Evolutionary conservation across 1,140 invertebrate genomes (phyloP).

Genomic region (Linepithema humile): DNA sequence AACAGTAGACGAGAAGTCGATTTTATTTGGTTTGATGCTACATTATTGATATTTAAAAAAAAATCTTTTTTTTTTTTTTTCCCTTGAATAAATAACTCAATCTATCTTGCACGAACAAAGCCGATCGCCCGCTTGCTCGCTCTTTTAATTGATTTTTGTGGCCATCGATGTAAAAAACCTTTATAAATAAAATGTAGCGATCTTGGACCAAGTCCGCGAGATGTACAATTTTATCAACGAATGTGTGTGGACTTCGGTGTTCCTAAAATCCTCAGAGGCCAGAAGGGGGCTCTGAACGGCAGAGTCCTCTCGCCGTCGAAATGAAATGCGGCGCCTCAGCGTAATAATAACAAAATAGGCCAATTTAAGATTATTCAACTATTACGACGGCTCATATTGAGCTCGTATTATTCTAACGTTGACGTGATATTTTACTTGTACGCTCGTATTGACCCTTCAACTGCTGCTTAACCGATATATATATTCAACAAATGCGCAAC

Average conservation of each 20-base stretch:
- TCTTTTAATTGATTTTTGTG: constrained; percentile 10
- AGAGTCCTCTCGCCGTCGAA: constrained; percentile 1
- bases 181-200: constrained; percentile 24
- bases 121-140: constrained; percentile 6
- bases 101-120: background rate
- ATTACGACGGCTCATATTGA: constrained; percentile 81
- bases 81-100: too few species aligned
- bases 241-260: constrained; percentile 33
- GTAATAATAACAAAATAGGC: constrained; percentile 73
- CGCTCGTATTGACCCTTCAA: constrained; percentile 64
- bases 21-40: background rate
- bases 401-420: constrained; percentile 72
- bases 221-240: constrained; percentile 1
- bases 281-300: constrained; percentile 3
- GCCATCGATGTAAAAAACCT: background rate
- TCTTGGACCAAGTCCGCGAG: constrained; percentile 26
- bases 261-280: constrained; percentile 34
- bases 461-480: background rate
- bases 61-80: too few species aligned
- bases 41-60: too few species aligned
- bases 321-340: constrained; percentile 69
- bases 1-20: background rate
- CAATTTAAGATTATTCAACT: constrained; percentile 77
- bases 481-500: background rate
- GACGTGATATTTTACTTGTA: constrained; percentile 79